Conservation (phyloP, 2,888 invertebrate genomes). For the Chrysolina oricalcia region DNA sequence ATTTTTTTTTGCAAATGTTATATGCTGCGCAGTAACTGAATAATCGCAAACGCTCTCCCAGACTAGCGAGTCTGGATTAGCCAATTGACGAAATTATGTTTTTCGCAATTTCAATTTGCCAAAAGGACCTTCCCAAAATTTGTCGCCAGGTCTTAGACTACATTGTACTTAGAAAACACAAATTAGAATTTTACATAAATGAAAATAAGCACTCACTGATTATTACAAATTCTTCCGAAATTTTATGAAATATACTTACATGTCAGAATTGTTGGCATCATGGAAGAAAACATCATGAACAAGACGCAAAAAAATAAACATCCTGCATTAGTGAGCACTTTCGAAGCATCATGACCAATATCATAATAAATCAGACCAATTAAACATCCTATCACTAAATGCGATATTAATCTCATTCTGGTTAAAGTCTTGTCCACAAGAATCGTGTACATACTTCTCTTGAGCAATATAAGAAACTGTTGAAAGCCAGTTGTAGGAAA, state of each 20-base stretch:
- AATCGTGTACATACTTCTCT: conserved; percentile 87
- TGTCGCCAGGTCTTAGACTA: too few relatives aligned
- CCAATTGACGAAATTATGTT: too few relatives aligned
- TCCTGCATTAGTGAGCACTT: conserved; percentile 95
- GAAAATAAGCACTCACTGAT: too few relatives aligned
- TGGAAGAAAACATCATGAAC: conserved; percentile 97
- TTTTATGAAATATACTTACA: conserved; percentile 80
- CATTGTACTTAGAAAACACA: too few relatives aligned
- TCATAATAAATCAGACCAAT: conserved; percentile 95
- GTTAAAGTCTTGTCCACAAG: conserved; percentile 92
- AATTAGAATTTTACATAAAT: too few relatives aligned
- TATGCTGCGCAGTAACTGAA: too few relatives aligned
- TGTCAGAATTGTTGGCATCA: conserved; percentile 98
- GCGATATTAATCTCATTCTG: conserved; percentile 88
- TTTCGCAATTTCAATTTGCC: too few relatives aligned
- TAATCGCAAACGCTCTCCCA: too few relatives aligned
- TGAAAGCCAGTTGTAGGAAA: conserved; percentile 88
- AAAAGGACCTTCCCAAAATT: too few relatives aligned
- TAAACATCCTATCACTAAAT: conserved; percentile 90
- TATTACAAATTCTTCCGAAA: neutral
- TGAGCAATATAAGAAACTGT: conserved; percentile 91
- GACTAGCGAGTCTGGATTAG: too few relatives aligned
- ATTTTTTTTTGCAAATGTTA: too few relatives aligned
- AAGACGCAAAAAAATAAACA: conserved; percentile 97
- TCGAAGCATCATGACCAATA: conserved; percentile 93